Base-by-base conservation (phyloP, 2,888 invertebrate genomes). In the Eulithis testata region DNA sequence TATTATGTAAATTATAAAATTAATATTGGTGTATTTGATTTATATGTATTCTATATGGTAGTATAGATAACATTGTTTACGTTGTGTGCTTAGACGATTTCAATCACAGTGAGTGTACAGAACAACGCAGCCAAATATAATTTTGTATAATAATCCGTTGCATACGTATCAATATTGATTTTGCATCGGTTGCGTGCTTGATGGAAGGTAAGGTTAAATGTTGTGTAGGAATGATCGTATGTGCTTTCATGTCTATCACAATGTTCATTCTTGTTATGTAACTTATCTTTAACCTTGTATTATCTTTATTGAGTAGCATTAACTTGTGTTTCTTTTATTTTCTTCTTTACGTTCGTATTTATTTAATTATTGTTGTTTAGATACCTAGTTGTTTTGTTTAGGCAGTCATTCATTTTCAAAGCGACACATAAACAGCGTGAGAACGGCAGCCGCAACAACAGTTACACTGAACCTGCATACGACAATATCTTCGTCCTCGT, bases 381-480 rank as follows among this genome's bases (percentile, higher is more conserved):
- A 40, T 60, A 55, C 49, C 45, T 65, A 54, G 37, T 27, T 54
- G 12, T 8, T 12, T 47, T 54, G 21, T 59, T 56, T 65, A 51
- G 9, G n/a, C 21, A 12, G 11, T 37, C 49, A 44, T 74, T 67
- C 57, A 69, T 73, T 56, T 70, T 71, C 36, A 66, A 84, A 84
- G 80, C 81, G 66, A 69, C 72, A 76, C 77, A 81, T 5, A 63
- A 60, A 43, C 67, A 85, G 83, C 84, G 81, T 84, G 84, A 74
- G 64, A 66, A 69, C 72, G 71, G 65, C 84, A 85, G 86, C 84
- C 84, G 78, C 81, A 80, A 77, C 77, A 77, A 69, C 69, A 72
- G 76, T 73, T 77, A 79, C 58, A 66, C 64, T 74, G 63, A 73
- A 76, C 62, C 68, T 72, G 61, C 50, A 50, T 55, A 65, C 45